A percentile compares a stretch with the other conserved stretches of the same genome.
Conservation (phyloP, 2,113 vertebrate genomes). For the Theropithecus gelada region DNA sequence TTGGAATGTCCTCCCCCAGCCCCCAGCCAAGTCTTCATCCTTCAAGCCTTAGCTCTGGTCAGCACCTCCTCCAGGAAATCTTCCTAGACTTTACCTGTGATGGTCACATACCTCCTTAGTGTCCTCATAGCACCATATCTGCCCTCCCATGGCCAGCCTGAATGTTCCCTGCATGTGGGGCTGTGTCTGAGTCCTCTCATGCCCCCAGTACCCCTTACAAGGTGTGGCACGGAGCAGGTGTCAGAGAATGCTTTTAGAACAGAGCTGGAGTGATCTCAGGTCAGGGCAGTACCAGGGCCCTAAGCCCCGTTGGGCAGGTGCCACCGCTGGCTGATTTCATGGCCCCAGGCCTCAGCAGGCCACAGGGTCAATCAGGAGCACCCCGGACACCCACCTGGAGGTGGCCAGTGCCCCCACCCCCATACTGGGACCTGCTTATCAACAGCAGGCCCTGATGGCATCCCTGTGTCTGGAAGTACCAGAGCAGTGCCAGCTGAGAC, state of each 20-base stretch:
- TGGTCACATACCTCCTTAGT: background rate
- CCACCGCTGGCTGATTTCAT: background rate
- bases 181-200: background rate
- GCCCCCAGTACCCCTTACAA: background rate
- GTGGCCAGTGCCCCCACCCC: background rate
- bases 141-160: background rate
- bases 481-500: background rate
- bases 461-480: background rate
- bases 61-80: slow-evolving; percentile 31
- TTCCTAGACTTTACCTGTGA: background rate
- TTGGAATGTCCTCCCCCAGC: background rate
- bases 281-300: background rate
- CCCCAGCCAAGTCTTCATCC: background rate
- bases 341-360: background rate
- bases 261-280: background rate
- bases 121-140: too few relatives aligned
- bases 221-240: background rate
- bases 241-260: background rate
- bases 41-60: background rate
- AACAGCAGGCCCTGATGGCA: background rate
- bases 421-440: background rate
- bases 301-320: background rate
- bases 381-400: background rate
- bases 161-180: background rate
- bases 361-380: too few relatives aligned